Evolutionary conservation across 1,140 invertebrate genomes (phyloP), one percentile per base, ranked within the genome.

Genomic region (Aricia agestis): DNA sequence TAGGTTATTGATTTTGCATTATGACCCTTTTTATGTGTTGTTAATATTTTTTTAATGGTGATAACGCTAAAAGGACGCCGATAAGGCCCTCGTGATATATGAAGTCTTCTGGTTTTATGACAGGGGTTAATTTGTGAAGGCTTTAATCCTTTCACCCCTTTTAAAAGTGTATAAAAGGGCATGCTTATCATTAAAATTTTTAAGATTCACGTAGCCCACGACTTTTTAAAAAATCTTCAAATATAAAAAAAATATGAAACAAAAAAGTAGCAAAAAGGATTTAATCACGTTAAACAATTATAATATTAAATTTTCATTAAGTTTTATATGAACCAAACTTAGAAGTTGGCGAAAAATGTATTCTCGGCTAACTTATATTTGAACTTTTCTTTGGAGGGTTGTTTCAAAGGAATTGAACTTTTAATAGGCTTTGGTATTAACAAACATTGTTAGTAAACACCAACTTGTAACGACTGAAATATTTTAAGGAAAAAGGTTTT

Each of bases 341-440:
- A 19, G 17, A 57, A n/a, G 4, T 59, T 59, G 1, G 6, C 17
- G 18, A 63, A 63, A 63, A 63, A 19, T 19, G 10, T 63, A 4
- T 63, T 63, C 59, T 63, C 19, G 25, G 17, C 59, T 19, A 19
- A 63, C 3, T 6, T 2, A 19, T 19, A 19, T 63, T 63, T 63
- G 7, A 63, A 63, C 0, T 63, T 59, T 63, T 63, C 19, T 25
- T 10, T 63, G 10, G 17, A 59, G 17, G 17, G 59, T 63, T 63
- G 59, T 63, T 63, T 63, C 59, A 63, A 63, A 63, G 59, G 19
- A 63, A 25, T 63, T 11, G 19, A 63, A 63, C 59, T 63, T 63
- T 63, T 31, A 31, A 63, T 63, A 63, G 59, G 59, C 59, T 63
- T 25, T 17, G 5, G 59, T 19, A 63, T 63, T 25, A 31, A 25